These are phyloP conservation scores for Monodelphis domestica DNA, from an alignment of 2,797 vertebrate species.

Conservation along the genomic window DNA sequence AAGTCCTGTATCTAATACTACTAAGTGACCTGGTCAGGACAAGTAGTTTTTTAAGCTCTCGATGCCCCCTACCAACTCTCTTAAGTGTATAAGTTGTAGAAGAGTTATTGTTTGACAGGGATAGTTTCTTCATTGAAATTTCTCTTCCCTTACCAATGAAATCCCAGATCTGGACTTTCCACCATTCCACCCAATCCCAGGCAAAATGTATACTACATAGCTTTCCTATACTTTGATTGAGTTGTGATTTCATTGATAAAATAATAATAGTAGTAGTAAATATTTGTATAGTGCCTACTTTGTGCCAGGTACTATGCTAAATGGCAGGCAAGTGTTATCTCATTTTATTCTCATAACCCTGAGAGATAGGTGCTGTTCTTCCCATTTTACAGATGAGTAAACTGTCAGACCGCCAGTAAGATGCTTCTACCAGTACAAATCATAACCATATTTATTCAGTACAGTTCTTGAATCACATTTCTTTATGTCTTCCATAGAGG, in stretches of 20 bases:
- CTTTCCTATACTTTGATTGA: background rate
- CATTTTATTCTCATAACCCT: background rate
- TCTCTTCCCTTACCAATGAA: background rate
- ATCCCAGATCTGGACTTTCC: background rate
- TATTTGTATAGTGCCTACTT: background rate
- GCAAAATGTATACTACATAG: too few species aligned
- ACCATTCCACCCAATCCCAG: too few species aligned
- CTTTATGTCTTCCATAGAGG: background rate
- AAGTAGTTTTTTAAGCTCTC: too few species aligned
- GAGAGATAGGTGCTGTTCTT: background rate
- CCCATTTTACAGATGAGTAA: background rate
- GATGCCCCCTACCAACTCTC: too few species aligned
- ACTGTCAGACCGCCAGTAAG: background rate
- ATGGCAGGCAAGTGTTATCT: too few species aligned
- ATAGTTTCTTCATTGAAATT: background rate
- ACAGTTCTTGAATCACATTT: background rate
- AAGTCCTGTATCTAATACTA: background rate
- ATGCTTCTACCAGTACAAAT: background rate
- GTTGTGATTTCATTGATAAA: background rate
- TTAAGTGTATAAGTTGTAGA: background rate
- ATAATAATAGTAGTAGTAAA: background rate
- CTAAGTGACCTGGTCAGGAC: background rate
- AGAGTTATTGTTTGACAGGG: background rate
- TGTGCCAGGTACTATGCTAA: background rate
- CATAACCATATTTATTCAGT: background rate